Evolutionary conservation across 2,888 invertebrate genomes (phyloP).

Genomic region (Chelonus formosanus): DNA sequence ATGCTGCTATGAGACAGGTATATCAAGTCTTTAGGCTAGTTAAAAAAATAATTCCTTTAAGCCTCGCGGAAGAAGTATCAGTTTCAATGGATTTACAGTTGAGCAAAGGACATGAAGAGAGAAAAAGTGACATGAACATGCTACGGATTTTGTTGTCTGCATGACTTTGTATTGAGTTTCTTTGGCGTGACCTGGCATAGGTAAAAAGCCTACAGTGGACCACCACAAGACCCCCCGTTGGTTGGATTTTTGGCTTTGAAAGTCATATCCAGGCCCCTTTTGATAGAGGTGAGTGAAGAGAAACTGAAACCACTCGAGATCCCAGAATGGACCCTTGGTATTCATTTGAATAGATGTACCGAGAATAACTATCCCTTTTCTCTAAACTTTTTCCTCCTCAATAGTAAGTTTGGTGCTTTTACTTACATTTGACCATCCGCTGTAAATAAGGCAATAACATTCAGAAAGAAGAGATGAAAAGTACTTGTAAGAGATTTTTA

Average conservation of each 20-base stretch:
- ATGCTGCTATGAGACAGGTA: constrained; percentile 10
- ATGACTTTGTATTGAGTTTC: constrained; percentile 29
- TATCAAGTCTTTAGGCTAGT: constrained; percentile 14
- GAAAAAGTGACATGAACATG: constrained; percentile 47
- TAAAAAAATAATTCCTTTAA: constrained; percentile 9
- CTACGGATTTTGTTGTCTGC: constrained; percentile 35
- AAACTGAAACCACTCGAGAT: constrained; percentile 56
- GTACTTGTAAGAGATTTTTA: constrained; percentile 22
- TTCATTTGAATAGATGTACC: constrained; percentile 42
- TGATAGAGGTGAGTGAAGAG: constrained; percentile 36
- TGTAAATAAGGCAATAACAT: constrained; percentile 49
- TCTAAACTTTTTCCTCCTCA: too few relatives aligned
- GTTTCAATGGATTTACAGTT: constrained; percentile 51
- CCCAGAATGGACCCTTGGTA: constrained; percentile 48
- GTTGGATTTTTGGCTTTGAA: constrained; percentile 55
- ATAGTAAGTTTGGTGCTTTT: not conserved
- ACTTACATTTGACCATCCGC: constrained; percentile 14
- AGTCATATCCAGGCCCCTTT: constrained; percentile 52
- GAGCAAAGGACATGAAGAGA: constrained; percentile 40
- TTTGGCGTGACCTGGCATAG: constrained; percentile 12
- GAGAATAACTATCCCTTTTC: constrained; percentile 16
- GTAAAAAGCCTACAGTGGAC: constrained; percentile 31
- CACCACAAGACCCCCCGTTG: constrained; percentile 56
- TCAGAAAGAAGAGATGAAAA: constrained; percentile 23
- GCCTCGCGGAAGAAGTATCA: constrained; percentile 48